A percentile compares a stretch with the other conserved stretches of the same genome.
Evolutionary conservation across 2,888 invertebrate genomes (phyloP).

Genomic region (Sisyra terminalis): DNA sequence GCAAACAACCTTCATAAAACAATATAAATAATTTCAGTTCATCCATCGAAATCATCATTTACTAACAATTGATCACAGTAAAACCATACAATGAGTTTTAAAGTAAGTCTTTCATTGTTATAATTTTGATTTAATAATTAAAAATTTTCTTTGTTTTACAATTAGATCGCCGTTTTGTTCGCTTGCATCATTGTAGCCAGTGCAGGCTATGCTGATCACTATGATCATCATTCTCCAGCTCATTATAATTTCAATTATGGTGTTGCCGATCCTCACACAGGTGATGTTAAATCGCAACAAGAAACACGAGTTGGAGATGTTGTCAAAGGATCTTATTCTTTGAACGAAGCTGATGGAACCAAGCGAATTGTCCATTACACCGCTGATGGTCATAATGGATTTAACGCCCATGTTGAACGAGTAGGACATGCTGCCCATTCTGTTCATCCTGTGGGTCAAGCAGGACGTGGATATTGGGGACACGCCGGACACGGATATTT

Average conservation of each 20-base stretch:
- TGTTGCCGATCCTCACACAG: slow-evolving; percentile 32
- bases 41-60: too few relatives aligned
- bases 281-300: slow-evolving; percentile 33
- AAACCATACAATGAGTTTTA: slow-evolving; percentile 16
- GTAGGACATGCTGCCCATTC: slow-evolving; percentile 26
- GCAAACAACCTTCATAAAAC: too few relatives aligned
- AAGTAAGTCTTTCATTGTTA: slow-evolving; percentile 15
- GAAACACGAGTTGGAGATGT: slow-evolving; percentile 32
- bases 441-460: slow-evolving; percentile 14
- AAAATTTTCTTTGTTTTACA: slow-evolving; percentile 11
- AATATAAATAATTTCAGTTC: too few relatives aligned
- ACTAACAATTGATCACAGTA: too few relatives aligned
- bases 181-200: background rate
- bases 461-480: slow-evolving; percentile 10
- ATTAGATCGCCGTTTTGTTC: slow-evolving; percentile 5
- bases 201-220: background rate
- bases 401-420: slow-evolving; percentile 31
- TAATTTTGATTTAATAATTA: too few relatives aligned
- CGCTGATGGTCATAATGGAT: slow-evolving; percentile 33
- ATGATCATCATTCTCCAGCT: slow-evolving; percentile 24
- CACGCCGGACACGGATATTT: background rate
- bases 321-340: slow-evolving; percentile 32
- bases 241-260: slow-evolving; percentile 30
- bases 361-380: slow-evolving; percentile 33
- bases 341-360: slow-evolving; percentile 34